Evolutionary conservation across 2,113 vertebrate genomes (phyloP), one percentile per base, ranked within the genome.

Genomic region (Phaethornis superciliosus): DNA sequence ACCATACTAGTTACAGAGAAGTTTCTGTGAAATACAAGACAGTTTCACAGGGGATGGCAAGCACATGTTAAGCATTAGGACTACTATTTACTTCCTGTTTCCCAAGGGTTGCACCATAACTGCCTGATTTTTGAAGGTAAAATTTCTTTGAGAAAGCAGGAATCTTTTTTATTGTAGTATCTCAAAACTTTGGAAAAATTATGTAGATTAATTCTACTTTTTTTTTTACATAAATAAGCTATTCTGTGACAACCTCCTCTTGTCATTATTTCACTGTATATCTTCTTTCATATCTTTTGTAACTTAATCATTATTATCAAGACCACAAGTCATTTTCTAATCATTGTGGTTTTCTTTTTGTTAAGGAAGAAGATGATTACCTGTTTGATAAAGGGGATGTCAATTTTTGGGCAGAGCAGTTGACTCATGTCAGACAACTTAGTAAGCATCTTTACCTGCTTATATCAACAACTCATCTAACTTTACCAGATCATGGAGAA

Each of bases 321-420:
- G 69, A 77, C 15, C 4, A 12, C 7, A 33, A 44, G 72, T 72
- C 0, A 47, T 84, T 92, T 90, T 86, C 65, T 89, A 75, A 94
- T 85, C 23, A 12, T 47, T 86, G 23, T 96, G 49, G 0, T 90
- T 83, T 96, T 92, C 76, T 59, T 92, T 91, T 42, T 68, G 15
- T 94, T 69, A 92, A 99, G 99, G 98, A 98, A 59, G 98, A 99
- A 85, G 99, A 97, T 1, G 98, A 99, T 89, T 97, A 98, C 91
- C 97, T 99, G 77, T 99, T 99, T 94, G 99, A 99, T 95, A 99
- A 99, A 97, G 98, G 98, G 2, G 98, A 99, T 81, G 95, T 98
- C 79, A 99, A 99, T 96, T 98, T 99, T 92, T 99, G 99, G 99
- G 99, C 98, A 4, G 99, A 99, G 97, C 98, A 98, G 26, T 86